A percentile compares a stretch with the other conserved stretches of the same genome.
These are phyloP conservation scores for Dendropsophus ebraccatus DNA, from an alignment of 2,113 vertebrate genomes.

Conservation along the genomic window DNA sequence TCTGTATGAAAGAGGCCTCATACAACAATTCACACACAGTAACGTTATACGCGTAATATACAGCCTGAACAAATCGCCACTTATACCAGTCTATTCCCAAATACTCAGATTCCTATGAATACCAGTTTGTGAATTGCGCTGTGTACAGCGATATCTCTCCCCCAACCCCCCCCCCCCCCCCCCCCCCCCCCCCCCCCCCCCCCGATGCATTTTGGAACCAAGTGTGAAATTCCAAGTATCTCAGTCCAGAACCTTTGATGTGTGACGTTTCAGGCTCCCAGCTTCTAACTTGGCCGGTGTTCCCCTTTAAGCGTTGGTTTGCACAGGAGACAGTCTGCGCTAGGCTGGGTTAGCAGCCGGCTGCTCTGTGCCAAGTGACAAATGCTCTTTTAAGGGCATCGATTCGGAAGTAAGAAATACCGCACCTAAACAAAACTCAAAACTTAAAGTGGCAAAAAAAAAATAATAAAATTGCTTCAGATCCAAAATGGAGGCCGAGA, in stretches of 20 bases:
- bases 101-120: not conserved
- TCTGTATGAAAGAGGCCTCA: too few relatives aligned
- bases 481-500: constrained; percentile 8
- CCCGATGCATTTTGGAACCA: not conserved
- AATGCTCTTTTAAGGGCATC: constrained; percentile 33
- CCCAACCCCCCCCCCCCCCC: not conserved
- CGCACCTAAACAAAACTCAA: constrained; percentile 7
- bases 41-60: too few relatives aligned
- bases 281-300: not conserved
- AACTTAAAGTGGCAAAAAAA: constrained; percentile 9
- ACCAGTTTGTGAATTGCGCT: not conserved
- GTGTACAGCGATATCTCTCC: not conserved
- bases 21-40: too few relatives aligned
- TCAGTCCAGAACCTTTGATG: not conserved
- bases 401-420: constrained; percentile 23
- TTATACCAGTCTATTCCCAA: not conserved
- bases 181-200: not conserved
- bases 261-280: not conserved
- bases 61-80: not conserved
- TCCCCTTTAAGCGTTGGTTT: not conserved
- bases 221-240: not conserved
- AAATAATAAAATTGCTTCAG: constrained; percentile 2
- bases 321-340: constrained; percentile 2
- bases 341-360: not conserved
- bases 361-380: constrained; percentile 6